A percentile compares a stretch with the other conserved stretches of the same genome.
These are phyloP conservation scores for Tiliacea citrago DNA, from an alignment of 2,888 invertebrate species.

Conservation along the genomic window DNA sequence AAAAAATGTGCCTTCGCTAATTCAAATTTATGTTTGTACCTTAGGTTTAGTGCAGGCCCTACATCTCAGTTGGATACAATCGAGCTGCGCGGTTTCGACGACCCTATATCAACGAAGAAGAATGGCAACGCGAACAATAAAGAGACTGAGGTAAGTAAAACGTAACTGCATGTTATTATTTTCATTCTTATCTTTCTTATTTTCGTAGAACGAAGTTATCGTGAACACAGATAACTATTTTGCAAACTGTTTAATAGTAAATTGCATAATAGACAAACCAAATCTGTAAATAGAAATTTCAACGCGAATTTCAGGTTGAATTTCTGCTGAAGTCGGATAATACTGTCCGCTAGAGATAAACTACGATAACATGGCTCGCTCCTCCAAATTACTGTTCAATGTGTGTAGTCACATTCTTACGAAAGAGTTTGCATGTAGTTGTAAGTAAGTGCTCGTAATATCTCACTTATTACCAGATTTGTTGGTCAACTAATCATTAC, in stretches of 20 bases:
- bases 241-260: neutral
- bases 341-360: too few species aligned
- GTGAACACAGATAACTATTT: neutral
- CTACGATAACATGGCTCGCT: too few species aligned
- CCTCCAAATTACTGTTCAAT: too few species aligned
- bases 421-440: too few species aligned
- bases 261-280: neutral
- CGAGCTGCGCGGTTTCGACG: conserved; percentile 98
- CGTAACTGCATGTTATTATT: neutral
- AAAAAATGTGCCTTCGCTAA: too few species aligned
- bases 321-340: neutral
- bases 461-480: too few species aligned
- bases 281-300: neutral
- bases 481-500: too few species aligned
- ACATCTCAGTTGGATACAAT: conserved; percentile 97
- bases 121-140: conserved; percentile 79
- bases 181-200: neutral
- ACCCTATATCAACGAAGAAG: conserved; percentile 75
- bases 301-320: neutral
- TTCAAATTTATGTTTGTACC: neutral
- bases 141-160: conserved; percentile 78
- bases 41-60: conserved; percentile 95
- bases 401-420: too few species aligned
- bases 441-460: too few species aligned
- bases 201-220: neutral